Base-by-base conservation (phyloP, 2,797 vertebrate species). In the Rhabdomys pumilio region DNA sequence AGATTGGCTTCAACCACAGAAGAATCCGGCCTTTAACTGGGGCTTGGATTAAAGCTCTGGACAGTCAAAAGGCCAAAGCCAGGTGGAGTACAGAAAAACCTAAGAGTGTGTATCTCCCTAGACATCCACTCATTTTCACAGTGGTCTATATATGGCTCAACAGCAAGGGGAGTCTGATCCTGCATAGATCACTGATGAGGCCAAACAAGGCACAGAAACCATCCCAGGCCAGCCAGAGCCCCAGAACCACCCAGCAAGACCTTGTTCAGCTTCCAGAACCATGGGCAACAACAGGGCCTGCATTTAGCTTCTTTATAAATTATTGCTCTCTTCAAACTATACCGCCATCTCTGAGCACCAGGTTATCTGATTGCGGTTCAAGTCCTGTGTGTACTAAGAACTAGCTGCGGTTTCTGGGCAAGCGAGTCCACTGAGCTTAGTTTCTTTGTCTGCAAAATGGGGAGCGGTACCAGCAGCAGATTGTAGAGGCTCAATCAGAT, bases 211-310 rank as follows among this genome's bases (percentile, higher is more conserved):
- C 85, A 67, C 47, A 75, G 12, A 59, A n/a, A 6, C 80, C 20
- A 59, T 19, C 3, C 7, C 10, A 38, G 22, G 55, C 83, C 69
- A 31, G 7, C 0, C 31, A 91, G 50, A 73, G 61, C 17, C 47
- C 55, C 47, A 15, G 57, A 89, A 50, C 19, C 29, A 17, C 34
- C 14, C n/a, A 31, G 31, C 50, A 26, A 63, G 57, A 63, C 38
- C 44, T 55, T 3, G 47, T 50, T 82, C 79, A 82, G 26, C 65
- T 44, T 72, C 79, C 75, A 20, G 47, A 88, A 65, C 31, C 31
- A 31, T 2, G 20, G 44, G 17, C 17, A 0, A 0, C 6, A 10
- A 0, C 6, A 10, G 29, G 55, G 7, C 0, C 3, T 59, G 55
- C 10, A 5, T 13, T 76, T 31, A 29, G 53, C 11, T 0, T 63